phyloP scores from a whole-genome alignment of 1,140 invertebrate genomes.

The Cydia strobilella region DNA sequence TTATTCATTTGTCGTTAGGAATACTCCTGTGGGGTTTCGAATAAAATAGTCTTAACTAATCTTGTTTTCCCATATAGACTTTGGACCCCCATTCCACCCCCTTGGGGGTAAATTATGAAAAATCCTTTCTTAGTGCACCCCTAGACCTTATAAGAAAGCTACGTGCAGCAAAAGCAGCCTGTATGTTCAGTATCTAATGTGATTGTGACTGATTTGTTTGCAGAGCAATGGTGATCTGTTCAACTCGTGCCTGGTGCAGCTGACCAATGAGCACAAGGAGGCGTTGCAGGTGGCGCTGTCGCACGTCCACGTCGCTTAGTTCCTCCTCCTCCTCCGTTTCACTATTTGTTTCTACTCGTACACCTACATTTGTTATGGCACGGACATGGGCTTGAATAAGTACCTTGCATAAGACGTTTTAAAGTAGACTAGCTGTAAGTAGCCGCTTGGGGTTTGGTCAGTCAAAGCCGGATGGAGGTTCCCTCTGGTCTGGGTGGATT shows the following conservation, averaged over 20 bases:
- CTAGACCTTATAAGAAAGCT: too few species aligned
- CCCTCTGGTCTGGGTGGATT: not conserved
- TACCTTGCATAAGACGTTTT: not conserved
- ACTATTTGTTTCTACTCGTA: not conserved
- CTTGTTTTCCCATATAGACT: too few species aligned
- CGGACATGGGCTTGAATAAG: not conserved
- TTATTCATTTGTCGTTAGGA: too few species aligned
- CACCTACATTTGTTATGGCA: not conserved
- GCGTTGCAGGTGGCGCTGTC: conserved; percentile 86
- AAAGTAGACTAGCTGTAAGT: not conserved
- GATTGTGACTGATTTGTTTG: conserved; percentile 36
- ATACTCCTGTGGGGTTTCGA: too few species aligned
- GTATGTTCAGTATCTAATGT: too few species aligned
- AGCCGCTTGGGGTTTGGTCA: not conserved
- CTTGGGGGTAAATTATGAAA: too few species aligned
- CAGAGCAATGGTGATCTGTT: conserved; percentile 88
- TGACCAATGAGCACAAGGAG: conserved; percentile 90
- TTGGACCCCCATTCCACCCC: too few species aligned
- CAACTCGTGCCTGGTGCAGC: conserved; percentile 87
- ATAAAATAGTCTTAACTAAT: too few species aligned
- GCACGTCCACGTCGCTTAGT: conserved; percentile 59
- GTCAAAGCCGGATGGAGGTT: not conserved
- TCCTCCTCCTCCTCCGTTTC: conserved; percentile 15
- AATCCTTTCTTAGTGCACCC: too few species aligned
- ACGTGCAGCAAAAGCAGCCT: too few species aligned